Base-by-base conservation (phyloP, 1,140 invertebrate genomes). In the Musca domestica region DNA sequence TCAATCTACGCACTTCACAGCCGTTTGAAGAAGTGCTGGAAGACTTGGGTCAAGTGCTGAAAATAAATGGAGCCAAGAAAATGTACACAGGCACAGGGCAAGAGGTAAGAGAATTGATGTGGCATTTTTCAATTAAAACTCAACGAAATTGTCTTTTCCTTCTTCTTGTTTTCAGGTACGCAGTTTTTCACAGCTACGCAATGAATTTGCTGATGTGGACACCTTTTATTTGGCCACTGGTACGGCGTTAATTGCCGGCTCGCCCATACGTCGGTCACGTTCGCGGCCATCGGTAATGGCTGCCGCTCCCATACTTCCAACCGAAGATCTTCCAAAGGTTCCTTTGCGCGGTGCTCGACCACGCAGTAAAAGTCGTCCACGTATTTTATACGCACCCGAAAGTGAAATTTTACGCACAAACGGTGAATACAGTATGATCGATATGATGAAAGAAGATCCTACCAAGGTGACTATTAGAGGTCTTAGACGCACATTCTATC, bases 21-120 rank as follows among this genome's bases (percentile, higher is more conserved):
- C 93, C 93, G 2, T 98, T 96, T 78, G 95, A 98, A 83, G 94
- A 96, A 77, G 92, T 98, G n/a, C 83, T 98, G 65, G 90, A 92
- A 79, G 95, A 97, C 84, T 86, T 96, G 73, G 94, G 94, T 69
- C 92, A 95, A 85, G 93, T 95, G 51, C 85, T 96, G 48, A 95
- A 94, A 85, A 92, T 95, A 89, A 92, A 89, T 74, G 91, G 92
- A 69, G 92, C 92, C 67, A 92, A 92, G 81, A 87, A 90, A 83
- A 94, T 96, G 90, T 94, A 92, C 82, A 95, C 93, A 56, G 90
- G 93, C 25, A 91, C 90, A 9, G 94, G 94, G 66, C 92, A 95
- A 87, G 93, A 95, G 88, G 94, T 94, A 85, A 30, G 27, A 30
- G 27, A 30, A 30, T 30, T 30, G 27, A 30, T 30, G 3, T 3